These are phyloP conservation scores for Eulemur mongoz DNA, from an alignment of 2,797 vertebrate species.

Conservation along the genomic window DNA sequence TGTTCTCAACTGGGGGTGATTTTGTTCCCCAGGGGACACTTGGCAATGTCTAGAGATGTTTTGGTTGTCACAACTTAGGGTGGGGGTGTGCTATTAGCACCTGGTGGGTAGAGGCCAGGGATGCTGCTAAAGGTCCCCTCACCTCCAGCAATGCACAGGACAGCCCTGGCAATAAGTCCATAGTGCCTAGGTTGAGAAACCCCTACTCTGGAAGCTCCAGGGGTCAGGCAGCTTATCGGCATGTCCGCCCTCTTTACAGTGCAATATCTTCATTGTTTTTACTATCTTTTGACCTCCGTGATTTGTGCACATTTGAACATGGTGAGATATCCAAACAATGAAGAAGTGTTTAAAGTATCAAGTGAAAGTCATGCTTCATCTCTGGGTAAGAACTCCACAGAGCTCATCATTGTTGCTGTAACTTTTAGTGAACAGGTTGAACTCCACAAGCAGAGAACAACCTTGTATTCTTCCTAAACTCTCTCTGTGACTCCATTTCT, in stretches of 20 bases:
- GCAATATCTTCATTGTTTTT: slow-evolving; percentile 5
- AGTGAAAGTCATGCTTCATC: not conserved
- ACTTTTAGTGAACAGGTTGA: slow-evolving; percentile 26
- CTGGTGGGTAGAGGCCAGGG: not conserved
- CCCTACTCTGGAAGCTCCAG: not conserved
- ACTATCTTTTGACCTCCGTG: slow-evolving; percentile 11
- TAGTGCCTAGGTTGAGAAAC: not conserved
- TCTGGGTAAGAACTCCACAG: not conserved
- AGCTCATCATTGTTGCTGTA: not conserved
- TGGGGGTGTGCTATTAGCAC: not conserved
- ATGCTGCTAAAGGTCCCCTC: not conserved
- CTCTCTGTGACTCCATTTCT: not conserved
- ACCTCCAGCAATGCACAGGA: not conserved
- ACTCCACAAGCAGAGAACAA: slow-evolving; percentile 48
- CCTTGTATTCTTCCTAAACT: not conserved
- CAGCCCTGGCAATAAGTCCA: not conserved
- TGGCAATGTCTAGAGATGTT: not conserved
- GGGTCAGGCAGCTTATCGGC: not conserved
- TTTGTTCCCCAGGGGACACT: not conserved
- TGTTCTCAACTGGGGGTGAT: not conserved
- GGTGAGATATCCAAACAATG: slow-evolving; percentile 49
- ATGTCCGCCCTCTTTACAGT: not conserved
- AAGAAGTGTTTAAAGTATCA: slow-evolving; percentile 41
- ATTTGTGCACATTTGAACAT: not conserved
- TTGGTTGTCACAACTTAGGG: not conserved